Conservation (phyloP, 2,797 vertebrate genomes). For the Phyllotis vaccarum region DNA sequence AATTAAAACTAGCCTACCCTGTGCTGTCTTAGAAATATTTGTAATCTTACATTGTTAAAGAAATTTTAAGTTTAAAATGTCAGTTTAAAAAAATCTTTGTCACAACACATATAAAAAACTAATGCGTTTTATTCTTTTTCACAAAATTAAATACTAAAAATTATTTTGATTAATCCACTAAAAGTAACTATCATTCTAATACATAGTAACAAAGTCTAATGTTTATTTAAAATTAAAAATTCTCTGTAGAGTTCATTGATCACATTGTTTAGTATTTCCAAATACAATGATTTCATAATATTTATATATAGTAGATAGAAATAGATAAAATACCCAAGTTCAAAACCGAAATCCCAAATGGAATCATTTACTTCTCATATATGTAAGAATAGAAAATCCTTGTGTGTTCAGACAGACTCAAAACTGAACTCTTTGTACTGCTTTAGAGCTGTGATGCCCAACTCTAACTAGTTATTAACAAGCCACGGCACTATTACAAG, state of each 20-base stretch:
- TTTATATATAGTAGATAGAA: slow-evolving; percentile 2
- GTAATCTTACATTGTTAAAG: not conserved
- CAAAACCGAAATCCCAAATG: slow-evolving; percentile 36
- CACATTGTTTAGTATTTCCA: slow-evolving; percentile 35
- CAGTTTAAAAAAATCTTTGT: slow-evolving; percentile 33
- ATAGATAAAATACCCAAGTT: slow-evolving; percentile 50
- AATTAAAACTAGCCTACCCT: not conserved
- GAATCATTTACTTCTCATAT: slow-evolving; percentile 18
- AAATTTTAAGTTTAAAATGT: not conserved
- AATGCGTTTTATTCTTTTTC: not conserved
- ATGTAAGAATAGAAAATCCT: slow-evolving; percentile 62
- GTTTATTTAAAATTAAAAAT: slow-evolving; percentile 46
- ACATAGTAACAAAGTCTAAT: slow-evolving; percentile 12
- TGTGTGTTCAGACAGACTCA: slow-evolving; percentile 57
- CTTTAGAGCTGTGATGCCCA: slow-evolving; percentile 77
- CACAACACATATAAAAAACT: slow-evolving; percentile 45
- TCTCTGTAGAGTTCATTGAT: not conserved
- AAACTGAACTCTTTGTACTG: slow-evolving; percentile 61
- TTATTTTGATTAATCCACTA: slow-evolving; percentile 21
- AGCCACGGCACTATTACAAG: slow-evolving; percentile 76
- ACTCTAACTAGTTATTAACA: slow-evolving; percentile 79
- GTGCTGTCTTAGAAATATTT: not conserved
- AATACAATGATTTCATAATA: not conserved
- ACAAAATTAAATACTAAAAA: slow-evolving; percentile 51
- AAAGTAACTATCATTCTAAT: slow-evolving; percentile 45